Evolutionary conservation across 2,888 invertebrate genomes (phyloP).

Genomic region (Ferrisia virgata): DNA sequence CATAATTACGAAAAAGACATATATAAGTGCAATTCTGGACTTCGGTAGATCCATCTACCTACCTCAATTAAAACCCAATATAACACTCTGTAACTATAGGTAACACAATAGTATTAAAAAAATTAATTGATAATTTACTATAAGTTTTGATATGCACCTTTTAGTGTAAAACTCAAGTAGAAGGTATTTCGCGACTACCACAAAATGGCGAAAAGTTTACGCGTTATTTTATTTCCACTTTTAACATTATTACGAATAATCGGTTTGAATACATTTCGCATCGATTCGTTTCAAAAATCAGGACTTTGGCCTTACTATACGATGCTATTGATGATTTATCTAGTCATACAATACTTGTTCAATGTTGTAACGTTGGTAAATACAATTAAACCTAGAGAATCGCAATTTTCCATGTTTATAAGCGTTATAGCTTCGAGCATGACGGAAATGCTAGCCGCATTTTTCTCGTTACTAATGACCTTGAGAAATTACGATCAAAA

Average conservation of each 20-base stretch:
- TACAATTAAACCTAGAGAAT: neutral
- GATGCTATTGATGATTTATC: neutral
- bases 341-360: neutral
- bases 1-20: too few species aligned
- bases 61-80: too few species aligned
- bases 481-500: neutral
- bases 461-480: neutral
- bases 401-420: neutral
- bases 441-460: neutral
- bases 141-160: too few species aligned
- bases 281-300: neutral
- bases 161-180: too few species aligned
- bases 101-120: too few species aligned
- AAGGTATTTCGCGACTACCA: neutral
- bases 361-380: neutral
- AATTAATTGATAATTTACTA: too few species aligned
- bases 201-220: neutral
- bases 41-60: too few species aligned
- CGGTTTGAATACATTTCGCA: neutral
- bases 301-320: neutral
- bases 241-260: neutral
- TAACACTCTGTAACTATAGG: too few species aligned
- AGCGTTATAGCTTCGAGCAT: neutral
- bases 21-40: too few species aligned
- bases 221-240: neutral